These are phyloP conservation scores for Propithecus perrieri DNA, from an alignment of 2,797 vertebrate species.

Conservation along the genomic window DNA sequence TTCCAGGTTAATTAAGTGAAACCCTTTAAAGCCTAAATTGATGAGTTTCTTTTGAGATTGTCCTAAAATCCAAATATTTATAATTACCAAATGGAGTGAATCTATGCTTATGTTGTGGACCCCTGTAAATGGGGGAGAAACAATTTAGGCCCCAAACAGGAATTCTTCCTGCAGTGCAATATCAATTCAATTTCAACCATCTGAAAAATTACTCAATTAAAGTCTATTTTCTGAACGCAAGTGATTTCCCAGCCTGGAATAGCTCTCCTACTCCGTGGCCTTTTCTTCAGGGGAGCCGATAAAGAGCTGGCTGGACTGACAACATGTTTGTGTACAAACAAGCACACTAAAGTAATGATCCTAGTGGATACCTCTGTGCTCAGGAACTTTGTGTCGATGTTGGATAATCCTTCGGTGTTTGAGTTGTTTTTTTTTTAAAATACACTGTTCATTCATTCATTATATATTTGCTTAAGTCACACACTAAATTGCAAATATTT, in stretches of 20 bases:
- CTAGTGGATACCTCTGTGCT: not conserved
- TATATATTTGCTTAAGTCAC: not conserved
- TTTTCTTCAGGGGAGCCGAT: slow-evolving; percentile 57
- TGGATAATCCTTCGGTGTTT: not conserved
- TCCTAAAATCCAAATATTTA: slow-evolving; percentile 23
- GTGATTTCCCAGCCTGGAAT: slow-evolving; percentile 10
- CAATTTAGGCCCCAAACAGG: not conserved
- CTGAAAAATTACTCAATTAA: slow-evolving; percentile 65
- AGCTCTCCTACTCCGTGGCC: not conserved
- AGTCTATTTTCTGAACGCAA: slow-evolving; percentile 54
- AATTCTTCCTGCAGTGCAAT: slow-evolving; percentile 26
- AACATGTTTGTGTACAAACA: slow-evolving; percentile 40
- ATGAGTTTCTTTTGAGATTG: slow-evolving; percentile 3
- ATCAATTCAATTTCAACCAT: slow-evolving; percentile 50
- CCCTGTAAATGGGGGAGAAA: not conserved
- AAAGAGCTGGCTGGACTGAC: slow-evolving; percentile 43
- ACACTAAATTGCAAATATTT: not conserved
- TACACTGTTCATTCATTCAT: not conserved
- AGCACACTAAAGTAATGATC: not conserved
- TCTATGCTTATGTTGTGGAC: not conserved
- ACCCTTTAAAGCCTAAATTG: not conserved
- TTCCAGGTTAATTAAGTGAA: slow-evolving; percentile 35
- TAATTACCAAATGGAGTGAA: not conserved
- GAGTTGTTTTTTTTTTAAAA: not conserved
- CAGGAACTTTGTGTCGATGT: slow-evolving; percentile 37